These are phyloP conservation scores for Arrhamphus sclerolepis DNA, from an alignment of 2,797 vertebrate species.

Conservation along the genomic window DNA sequence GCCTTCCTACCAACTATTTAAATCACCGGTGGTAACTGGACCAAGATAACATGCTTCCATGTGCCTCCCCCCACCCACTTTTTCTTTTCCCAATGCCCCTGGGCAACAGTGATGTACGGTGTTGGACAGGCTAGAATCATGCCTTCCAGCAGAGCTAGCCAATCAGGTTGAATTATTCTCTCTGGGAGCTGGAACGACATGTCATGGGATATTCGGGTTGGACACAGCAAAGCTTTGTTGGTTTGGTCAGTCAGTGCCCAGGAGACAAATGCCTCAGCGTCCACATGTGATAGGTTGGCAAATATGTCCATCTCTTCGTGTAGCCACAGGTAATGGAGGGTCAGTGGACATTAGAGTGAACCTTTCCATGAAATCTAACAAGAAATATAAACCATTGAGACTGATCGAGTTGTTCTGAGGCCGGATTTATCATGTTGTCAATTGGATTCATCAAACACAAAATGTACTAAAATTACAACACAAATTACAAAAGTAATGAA, in stretches of 20 bases:
- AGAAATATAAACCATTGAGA: constrained; percentile 14
- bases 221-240: constrained; percentile 68
- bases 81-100: constrained; percentile 55
- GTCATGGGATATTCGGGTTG: constrained; percentile 71
- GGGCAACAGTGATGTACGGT: constrained; percentile 75
- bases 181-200: constrained; percentile 63
- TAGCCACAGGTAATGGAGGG: constrained; percentile 65
- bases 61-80: not conserved
- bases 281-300: constrained; percentile 57
- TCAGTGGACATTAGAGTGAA: constrained; percentile 15
- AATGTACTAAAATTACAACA: constrained; percentile 14
- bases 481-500: constrained; percentile 18
- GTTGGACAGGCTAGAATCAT: constrained; percentile 81
- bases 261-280: constrained; percentile 68
- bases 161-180: constrained; percentile 84
- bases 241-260: constrained; percentile 75
- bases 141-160: constrained; percentile 82
- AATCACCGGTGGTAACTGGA: constrained; percentile 70
- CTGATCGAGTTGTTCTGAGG: constrained; percentile 18
- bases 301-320: constrained; percentile 56
- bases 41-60: constrained; percentile 65
- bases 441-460: constrained; percentile 21
- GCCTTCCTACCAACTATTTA: constrained; percentile 27
- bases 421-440: constrained; percentile 19
- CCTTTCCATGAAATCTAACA: constrained; percentile 33